Percentiles rank a stretch among this genome's conserved stretches.
These are phyloP conservation scores for Gordius sp. DNA, from an alignment of 2,888 invertebrate species.

Conservation along the genomic window DNA sequence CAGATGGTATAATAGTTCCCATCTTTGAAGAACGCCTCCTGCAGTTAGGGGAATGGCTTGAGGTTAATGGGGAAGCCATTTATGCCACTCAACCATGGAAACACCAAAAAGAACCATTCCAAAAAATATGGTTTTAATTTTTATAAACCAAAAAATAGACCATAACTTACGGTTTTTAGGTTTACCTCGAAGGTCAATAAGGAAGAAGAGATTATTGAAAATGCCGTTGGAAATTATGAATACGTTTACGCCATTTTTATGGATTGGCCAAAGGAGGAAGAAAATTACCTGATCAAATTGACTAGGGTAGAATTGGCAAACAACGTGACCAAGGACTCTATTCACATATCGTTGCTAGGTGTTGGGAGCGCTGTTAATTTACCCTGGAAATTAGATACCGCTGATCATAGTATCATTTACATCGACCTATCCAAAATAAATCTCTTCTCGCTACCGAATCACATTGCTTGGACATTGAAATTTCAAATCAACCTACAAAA, in stretches of 20 bases:
- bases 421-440: too few species aligned
- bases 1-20: constrained; percentile 29
- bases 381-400: too few species aligned
- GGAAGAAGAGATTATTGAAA: neutral
- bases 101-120: constrained; percentile 28
- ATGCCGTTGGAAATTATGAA: neutral
- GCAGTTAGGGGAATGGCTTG: constrained; percentile 29
- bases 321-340: too few species aligned
- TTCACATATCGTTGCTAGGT: too few species aligned
- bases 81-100: constrained; percentile 30
- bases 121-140: constrained; percentile 20
- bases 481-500: too few species aligned
- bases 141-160: too few species aligned
- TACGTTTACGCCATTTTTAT: neutral
- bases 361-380: too few species aligned
- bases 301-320: too few species aligned
- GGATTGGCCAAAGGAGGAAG: neutral
- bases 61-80: constrained; percentile 30
- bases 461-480: too few species aligned
- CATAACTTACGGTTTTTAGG: too few species aligned
- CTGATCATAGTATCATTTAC: too few species aligned
- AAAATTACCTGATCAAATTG: neutral
- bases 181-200: neutral
- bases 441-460: too few species aligned
- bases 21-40: constrained; percentile 31